Percentiles rank a stretch among this genome's conserved stretches.
Evolutionary conservation across 2,797 vertebrate genomes (phyloP).

Genomic region (Acrocephalus scirpaceus): DNA sequence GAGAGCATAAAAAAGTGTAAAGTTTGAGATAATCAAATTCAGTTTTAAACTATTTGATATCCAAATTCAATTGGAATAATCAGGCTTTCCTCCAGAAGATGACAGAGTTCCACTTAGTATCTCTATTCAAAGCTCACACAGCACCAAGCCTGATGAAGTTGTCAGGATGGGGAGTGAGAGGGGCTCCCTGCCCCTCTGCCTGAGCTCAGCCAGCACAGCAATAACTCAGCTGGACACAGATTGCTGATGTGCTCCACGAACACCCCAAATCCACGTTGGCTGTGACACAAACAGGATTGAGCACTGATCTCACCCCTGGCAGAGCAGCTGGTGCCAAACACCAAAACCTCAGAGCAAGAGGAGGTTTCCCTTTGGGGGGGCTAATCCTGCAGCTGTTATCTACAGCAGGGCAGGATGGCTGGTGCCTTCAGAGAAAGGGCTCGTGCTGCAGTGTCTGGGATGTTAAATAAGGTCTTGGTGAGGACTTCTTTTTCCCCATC

Average conservation of each 20-base stretch:
- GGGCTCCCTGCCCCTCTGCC: not conserved
- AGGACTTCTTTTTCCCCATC: not conserved
- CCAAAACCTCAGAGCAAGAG: not conserved
- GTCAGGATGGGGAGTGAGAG: not conserved
- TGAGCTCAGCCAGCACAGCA: not conserved
- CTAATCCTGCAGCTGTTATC: not conserved
- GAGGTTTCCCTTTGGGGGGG: not conserved
- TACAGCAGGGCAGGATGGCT: not conserved
- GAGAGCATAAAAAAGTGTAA: not conserved
- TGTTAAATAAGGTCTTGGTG: not conserved
- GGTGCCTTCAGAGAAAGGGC: not conserved
- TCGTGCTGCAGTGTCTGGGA: not conserved
- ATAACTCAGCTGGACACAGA: not conserved
- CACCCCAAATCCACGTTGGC: not conserved
- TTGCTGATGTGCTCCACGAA: not conserved
- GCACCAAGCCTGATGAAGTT: accelerated
- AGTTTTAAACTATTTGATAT: not conserved
- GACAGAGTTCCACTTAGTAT: not conserved
- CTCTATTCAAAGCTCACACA: not conserved
- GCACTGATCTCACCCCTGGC: accelerated
- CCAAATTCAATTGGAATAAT: not conserved
- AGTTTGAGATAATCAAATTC: not conserved
- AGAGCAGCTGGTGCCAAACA: not conserved
- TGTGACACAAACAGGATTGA: not conserved
- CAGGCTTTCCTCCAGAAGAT: not conserved